Conservation (phyloP, 2,113 vertebrate genomes). For the Rissa tridactyla region DNA sequence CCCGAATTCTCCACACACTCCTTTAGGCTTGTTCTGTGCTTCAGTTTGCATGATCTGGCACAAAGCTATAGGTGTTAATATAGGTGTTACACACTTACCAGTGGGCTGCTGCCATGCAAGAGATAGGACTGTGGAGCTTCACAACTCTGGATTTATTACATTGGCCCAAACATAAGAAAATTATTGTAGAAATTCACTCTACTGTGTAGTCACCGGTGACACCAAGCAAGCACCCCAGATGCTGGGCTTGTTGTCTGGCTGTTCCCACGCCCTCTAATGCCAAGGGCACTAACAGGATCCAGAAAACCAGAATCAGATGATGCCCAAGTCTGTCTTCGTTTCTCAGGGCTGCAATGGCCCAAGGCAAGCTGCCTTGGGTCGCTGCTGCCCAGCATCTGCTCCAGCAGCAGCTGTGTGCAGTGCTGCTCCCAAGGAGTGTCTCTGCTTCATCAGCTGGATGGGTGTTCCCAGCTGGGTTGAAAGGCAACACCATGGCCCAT, state of each 20-base stretch:
- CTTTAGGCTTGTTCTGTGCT: background rate
- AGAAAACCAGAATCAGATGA: background rate
- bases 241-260: background rate
- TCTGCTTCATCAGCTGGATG: background rate
- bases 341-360: background rate
- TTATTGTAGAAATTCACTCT: background rate
- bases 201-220: background rate
- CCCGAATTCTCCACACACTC: background rate
- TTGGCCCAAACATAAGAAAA: background rate
- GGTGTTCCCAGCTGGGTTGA: background rate
- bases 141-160: background rate
- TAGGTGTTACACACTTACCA: no score
- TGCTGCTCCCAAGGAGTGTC: background rate
- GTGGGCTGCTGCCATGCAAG: background rate
- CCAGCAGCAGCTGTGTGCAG: background rate
- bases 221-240: rapidly evolving
- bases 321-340: background rate
- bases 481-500: background rate
- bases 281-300: background rate
- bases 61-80: background rate
- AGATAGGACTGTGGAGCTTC: background rate
- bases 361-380: background rate
- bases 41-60: background rate
- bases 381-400: background rate
- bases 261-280: background rate